Percentiles rank a stretch among this genome's conserved stretches.
These are phyloP conservation scores for Tautogolabrus adspersus DNA, from an alignment of 2,113 vertebrate species.

Conservation along the genomic window DNA sequence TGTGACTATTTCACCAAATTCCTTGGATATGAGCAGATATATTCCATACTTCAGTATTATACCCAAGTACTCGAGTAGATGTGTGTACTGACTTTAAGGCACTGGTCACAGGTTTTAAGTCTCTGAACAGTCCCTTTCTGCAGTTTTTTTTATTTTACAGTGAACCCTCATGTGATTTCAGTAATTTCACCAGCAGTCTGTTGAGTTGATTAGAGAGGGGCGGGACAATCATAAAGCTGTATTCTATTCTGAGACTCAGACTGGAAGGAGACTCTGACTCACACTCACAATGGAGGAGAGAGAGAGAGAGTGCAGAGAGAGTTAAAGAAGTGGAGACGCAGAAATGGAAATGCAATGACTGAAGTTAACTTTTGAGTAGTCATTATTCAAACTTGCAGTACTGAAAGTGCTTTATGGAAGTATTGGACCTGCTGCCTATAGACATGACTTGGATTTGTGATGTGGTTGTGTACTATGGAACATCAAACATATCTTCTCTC, in stretches of 20 bases:
- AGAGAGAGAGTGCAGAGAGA: not conserved
- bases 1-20: too few species aligned
- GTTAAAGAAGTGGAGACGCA: conserved; percentile 1
- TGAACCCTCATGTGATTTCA: conserved; percentile 26
- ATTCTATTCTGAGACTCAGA: conserved; percentile 68
- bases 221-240: conserved; percentile 51
- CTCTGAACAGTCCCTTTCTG: not conserved
- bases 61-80: too few species aligned
- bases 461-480: too few species aligned
- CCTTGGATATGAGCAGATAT: too few species aligned
- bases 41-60: too few species aligned
- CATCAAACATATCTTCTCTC: too few species aligned
- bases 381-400: too few species aligned
- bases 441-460: too few species aligned
- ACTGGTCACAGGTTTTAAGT: not conserved
- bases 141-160: conserved; percentile 13
- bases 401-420: not conserved
- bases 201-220: conserved; percentile 55
- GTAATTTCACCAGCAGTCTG: conserved; percentile 37
- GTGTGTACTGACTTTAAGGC: not conserved
- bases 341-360: not conserved
- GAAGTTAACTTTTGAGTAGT: not conserved
- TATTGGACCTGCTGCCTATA: not conserved
- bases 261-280: conserved; percentile 77
- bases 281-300: conserved; percentile 60